These are phyloP conservation scores for Rutpela maculata DNA, from an alignment of 2,888 invertebrate species.

Conservation along the genomic window DNA sequence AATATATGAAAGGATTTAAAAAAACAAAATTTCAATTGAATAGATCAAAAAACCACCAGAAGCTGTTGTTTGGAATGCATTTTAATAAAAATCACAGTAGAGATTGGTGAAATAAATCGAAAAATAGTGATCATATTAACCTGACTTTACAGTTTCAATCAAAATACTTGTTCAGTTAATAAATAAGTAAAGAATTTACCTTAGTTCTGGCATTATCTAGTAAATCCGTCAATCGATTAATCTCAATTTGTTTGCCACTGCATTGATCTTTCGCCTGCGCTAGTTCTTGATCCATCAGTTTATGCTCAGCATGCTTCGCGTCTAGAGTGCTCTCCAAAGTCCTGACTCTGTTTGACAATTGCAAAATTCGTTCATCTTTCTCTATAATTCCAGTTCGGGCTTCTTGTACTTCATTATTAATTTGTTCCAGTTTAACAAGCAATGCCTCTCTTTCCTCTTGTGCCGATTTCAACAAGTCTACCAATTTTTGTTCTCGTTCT, in stretches of 20 bases:
- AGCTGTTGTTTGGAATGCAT: too few species aligned
- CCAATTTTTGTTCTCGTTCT: constrained; percentile 87
- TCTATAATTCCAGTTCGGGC: constrained; percentile 73
- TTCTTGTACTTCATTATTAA: constrained; percentile 83
- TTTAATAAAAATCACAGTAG: too few species aligned
- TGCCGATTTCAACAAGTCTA: constrained; percentile 88
- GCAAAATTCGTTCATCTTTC: constrained; percentile 80
- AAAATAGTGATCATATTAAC: too few species aligned
- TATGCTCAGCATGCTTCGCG: constrained; percentile 84
- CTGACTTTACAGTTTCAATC: too few species aligned
- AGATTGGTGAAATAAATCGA: too few species aligned
- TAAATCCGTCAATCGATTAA: constrained; percentile 84
- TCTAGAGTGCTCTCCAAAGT: constrained; percentile 85
- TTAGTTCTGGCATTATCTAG: constrained; percentile 91
- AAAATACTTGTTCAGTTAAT: too few species aligned
- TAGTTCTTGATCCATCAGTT: constrained; percentile 84
- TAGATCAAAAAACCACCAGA: too few species aligned
- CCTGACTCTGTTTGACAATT: constrained; percentile 82
- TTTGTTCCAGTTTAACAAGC: constrained; percentile 85
- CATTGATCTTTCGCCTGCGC: constrained; percentile 84
- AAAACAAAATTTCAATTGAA: too few species aligned
- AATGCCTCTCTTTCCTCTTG: constrained; percentile 88
- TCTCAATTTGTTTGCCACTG: constrained; percentile 86
- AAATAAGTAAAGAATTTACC: constrained; percentile 70
- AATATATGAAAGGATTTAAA: too few species aligned